Conservation (phyloP, 1,140 invertebrate genomes). For the Listronotus oregonensis region DNA sequence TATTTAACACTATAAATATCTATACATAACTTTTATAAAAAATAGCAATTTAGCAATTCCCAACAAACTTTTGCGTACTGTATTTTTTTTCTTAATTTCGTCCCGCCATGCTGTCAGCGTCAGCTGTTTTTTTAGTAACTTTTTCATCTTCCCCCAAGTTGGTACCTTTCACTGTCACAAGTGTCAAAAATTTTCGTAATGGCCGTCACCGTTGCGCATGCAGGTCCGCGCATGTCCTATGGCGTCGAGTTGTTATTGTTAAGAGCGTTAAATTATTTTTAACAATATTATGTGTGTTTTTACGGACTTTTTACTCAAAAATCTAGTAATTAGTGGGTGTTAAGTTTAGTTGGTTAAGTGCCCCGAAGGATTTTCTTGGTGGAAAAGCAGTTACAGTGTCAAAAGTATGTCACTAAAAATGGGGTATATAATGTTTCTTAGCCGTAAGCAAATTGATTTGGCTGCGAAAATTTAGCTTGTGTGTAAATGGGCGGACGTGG, state of each 20-base stretch:
- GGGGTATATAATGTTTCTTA: slow-evolving; percentile 57
- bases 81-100: not conserved
- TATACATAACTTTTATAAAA: no score
- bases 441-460: slow-evolving; percentile 55
- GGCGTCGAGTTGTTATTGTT: slow-evolving; percentile 59
- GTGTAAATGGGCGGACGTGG: not conserved
- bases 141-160: slow-evolving; percentile 5
- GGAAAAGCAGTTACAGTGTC: slow-evolving; percentile 44
- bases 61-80: no score
- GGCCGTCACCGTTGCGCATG: slow-evolving; percentile 38
- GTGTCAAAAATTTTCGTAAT: no score
- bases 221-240: slow-evolving; percentile 53
- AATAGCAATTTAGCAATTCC: no score
- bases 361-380: slow-evolving; percentile 33
- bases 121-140: slow-evolving; percentile 20
- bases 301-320: slow-evolving; percentile 47
- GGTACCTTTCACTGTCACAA: slow-evolving; percentile 26
- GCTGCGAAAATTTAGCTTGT: slow-evolving; percentile 36
- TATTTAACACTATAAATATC: no score
- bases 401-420: slow-evolving; percentile 58
- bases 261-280: slow-evolving; percentile 57
- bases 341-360: slow-evolving; percentile 38
- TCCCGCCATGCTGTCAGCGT: not conserved
- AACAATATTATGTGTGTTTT: slow-evolving; percentile 56
- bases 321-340: slow-evolving; percentile 46